Percentiles rank a stretch among this genome's conserved stretches.
Conservation (phyloP, 1,140 invertebrate species). For the Leptinotarsa lineolata region DNA sequence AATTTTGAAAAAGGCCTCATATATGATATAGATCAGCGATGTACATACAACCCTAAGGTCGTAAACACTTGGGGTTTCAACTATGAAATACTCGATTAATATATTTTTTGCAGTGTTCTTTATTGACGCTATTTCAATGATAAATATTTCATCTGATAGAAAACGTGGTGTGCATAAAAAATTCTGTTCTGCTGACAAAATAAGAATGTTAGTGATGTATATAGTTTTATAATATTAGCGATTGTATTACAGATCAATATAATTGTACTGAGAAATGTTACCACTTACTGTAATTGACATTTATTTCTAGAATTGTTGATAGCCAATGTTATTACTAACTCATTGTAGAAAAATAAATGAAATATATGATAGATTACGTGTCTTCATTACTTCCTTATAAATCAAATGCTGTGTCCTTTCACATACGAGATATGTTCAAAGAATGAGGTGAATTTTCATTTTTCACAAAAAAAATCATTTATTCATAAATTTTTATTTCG, state of each 20-base stretch:
- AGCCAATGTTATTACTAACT: slow-evolving; percentile 46
- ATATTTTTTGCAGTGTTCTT: slow-evolving; percentile 29
- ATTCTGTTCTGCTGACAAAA: slow-evolving; percentile 23
- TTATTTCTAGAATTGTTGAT: slow-evolving; percentile 50
- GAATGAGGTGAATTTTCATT: too few species aligned
- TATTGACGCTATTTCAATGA: slow-evolving; percentile 39
- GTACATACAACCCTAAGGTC: slow-evolving; percentile 30
- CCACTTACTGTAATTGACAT: slow-evolving; percentile 43
- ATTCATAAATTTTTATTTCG: too few species aligned
- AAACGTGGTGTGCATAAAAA: slow-evolving; percentile 34
- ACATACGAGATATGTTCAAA: too few species aligned
- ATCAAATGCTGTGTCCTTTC: too few species aligned
- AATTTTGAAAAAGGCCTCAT: slow-evolving; percentile 33
- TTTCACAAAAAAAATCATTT: too few species aligned
- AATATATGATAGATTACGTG: slow-evolving; percentile 30
- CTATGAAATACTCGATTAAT: slow-evolving; percentile 39
- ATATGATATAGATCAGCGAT: slow-evolving; percentile 26
- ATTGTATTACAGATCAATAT: slow-evolving; percentile 31
- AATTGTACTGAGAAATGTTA: slow-evolving; percentile 44
- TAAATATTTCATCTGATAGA: slow-evolving; percentile 38
- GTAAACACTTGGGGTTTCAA: slow-evolving; percentile 27
- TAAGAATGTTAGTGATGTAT: slow-evolving; percentile 47
- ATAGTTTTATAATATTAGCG: slow-evolving; percentile 51
- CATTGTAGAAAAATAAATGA: slow-evolving; percentile 37
- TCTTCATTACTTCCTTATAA: neutral